phyloP scores from a whole-genome alignment of 1,140 invertebrate species.

The Drosophila carrolli region DNA sequence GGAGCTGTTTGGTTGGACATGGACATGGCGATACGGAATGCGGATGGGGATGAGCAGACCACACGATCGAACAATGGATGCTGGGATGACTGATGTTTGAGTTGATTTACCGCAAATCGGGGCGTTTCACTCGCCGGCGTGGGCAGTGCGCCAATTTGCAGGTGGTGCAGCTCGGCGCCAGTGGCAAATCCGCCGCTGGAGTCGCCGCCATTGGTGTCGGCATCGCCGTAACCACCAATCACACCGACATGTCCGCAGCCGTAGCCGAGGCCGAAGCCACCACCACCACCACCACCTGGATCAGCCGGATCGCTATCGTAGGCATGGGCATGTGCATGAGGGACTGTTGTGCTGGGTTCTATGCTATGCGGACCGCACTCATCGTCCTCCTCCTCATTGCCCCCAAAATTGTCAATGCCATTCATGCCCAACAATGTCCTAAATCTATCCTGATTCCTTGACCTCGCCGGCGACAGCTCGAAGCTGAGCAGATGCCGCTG shows the following conservation, averaged over 20 bases:
- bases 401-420: constrained; percentile 79
- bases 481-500: constrained; percentile 84
- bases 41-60: constrained; percentile 27
- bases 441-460: constrained; percentile 84
- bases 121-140: constrained; percentile 84
- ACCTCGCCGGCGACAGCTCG: constrained; percentile 80
- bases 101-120: constrained; percentile 84
- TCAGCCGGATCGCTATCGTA: constrained; percentile 27
- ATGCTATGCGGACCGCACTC: constrained; percentile 82
- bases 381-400: constrained; percentile 59
- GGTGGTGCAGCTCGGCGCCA: constrained; percentile 69
- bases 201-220: constrained; percentile 49
- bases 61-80: constrained; percentile 32
- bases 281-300: constrained; percentile 19
- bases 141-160: constrained; percentile 84
- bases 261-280: constrained; percentile 19
- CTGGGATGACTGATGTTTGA: constrained; percentile 60
- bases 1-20: constrained; percentile 14
- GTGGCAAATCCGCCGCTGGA: constrained; percentile 57
- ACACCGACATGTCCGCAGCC: constrained; percentile 22
- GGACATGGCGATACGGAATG: constrained; percentile 11
- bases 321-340: constrained; percentile 21
- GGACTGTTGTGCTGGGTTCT: constrained; percentile 59
- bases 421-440: constrained; percentile 84
- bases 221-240: constrained; percentile 46